Evolutionary conservation across 2,888 invertebrate genomes (phyloP), one percentile per base, ranked within the genome.

Genomic region (Eupithecia inturbata): DNA sequence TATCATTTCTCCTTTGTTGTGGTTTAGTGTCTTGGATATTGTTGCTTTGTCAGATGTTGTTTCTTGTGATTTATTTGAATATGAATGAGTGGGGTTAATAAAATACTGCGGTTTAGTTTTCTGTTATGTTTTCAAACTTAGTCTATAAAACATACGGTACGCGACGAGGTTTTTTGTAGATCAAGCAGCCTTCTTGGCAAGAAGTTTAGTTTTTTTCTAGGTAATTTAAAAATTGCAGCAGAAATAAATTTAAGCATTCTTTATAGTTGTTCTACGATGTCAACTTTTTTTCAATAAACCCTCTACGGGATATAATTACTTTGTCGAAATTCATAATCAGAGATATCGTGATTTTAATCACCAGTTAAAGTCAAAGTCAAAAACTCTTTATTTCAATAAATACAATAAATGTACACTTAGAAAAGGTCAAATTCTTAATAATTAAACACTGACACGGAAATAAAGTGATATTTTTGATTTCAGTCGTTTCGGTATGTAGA

Each of bases 1-100:
- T 33, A 71, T 60, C 70, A 69, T 76, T 76, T 68, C 70, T 71
- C 45, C 73, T 75, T 70, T 72, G 75, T 76, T 76, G 33, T 67
- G 39, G 39, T 69, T 60, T 39, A 49, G 53, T 53, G 49, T 49
- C 45, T 64, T 45, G 62, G 63, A 14, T 45, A 63, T 63, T 63
- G n/a, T 69, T 41, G 62, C 39, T 62, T 69, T 28, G 57, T 28
- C 60, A 60, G 57, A 22, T 31, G 31, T 31, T 31, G 19, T 62
- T 62, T 62, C 0, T 62, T 19, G 19, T 62, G 62, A 31, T 62
- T 39, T 66, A 33, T 39, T 39, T 66, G 36, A 39, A 22, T 36
- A 22, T 66, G 6, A 22, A 36, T 41, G 39, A 22, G 31, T 64
- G 22, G 19, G n/a, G 39, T 26, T 16, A 22, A 66, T 14, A 22